Base-by-base conservation (phyloP, 92 coral and sea anemone species). In the Porites cylindrica region DNA sequence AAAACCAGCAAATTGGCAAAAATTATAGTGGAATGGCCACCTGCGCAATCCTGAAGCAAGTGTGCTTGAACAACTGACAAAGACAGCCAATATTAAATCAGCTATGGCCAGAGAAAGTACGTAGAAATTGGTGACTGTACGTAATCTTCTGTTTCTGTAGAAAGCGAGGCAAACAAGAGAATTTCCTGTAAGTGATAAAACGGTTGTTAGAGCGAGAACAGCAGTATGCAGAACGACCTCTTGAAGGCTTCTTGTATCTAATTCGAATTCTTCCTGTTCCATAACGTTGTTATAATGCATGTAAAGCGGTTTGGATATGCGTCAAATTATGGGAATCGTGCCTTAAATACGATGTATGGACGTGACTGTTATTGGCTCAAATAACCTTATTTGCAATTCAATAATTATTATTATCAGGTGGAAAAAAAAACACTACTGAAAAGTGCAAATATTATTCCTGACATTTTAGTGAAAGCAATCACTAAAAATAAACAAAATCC, bases 131-230 rank as follows among this genome's bases (percentile, higher is more conserved):
- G 71, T 66, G 32, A 66, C 14, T 10, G 71, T 66, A 10, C 71
- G 71, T 21, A 66, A 24, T 66, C 71, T n/a, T 2, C 71, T 66
- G 71, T 66, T 66, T 69, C 74, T 38, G 51, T 69, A 69, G 32
- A 69, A 23, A 24, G 74, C 74, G 47, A 69, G 5, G 7, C 74
- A 69, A 69, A 69, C 74, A 19, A 69, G 74, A 10, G 74, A 23
- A 47, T 69, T 69, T 38, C 74, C 74, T 69, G 74, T 18, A 0
- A 69, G 10, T 24, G 74, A 69, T 23, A 69, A 24, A 38, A 11
- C 14, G 11, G 51, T 69, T 47, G 38, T 38, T 1, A 69, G 51
- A n/a, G 66, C 66, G 1, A 62, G 66, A 62, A 62, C 6, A 14
- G n/a, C 66, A 16, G 66, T 62, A 20, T 18, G 66, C n/a, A 16